phyloP scores from a whole-genome alignment of 2,797 vertebrate genomes.

The Allenopithecus nigroviridis region DNA sequence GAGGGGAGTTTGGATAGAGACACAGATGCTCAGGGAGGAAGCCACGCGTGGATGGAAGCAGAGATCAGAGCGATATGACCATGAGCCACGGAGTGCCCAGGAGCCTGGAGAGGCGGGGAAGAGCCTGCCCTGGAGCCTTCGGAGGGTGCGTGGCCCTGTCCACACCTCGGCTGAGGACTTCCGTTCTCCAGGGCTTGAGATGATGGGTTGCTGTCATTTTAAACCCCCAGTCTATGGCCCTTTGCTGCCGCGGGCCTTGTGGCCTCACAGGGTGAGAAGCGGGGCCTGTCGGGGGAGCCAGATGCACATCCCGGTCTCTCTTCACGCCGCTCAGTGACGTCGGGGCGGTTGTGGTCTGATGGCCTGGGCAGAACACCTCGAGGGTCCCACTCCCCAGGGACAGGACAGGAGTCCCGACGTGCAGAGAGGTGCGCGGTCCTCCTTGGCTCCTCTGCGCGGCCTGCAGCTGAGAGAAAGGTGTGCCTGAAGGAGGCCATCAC shows the following conservation, averaged over 20 bases:
- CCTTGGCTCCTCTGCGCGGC: too few species aligned
- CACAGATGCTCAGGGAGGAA: not conserved
- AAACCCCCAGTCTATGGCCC: not conserved
- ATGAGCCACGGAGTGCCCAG: not conserved
- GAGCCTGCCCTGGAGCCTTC: not conserved
- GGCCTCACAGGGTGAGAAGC: not conserved
- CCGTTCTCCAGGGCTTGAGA: not conserved
- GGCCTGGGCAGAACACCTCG: not conserved
- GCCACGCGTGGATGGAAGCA: not conserved
- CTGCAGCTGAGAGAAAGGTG: not conserved
- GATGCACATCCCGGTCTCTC: not conserved
- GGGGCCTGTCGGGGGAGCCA: not conserved
- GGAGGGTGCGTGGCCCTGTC: rapidly evolving
- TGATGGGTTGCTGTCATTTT: rapidly evolving
- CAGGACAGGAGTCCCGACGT: not conserved
- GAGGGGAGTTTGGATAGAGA: not conserved
- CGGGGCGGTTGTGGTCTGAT: not conserved
- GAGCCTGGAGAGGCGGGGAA: too few species aligned
- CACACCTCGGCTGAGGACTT: not conserved
- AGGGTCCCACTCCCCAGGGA: not conserved
- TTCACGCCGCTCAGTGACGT: rapidly evolving
- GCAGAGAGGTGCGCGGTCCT: rapidly evolving
- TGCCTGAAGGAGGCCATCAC: not conserved
- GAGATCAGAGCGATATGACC: not conserved
- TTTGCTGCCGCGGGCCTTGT: rapidly evolving